Evolutionary conservation across 2,113 vertebrate genomes (phyloP).

Genomic region (Nerophis lumbriciformis): DNA sequence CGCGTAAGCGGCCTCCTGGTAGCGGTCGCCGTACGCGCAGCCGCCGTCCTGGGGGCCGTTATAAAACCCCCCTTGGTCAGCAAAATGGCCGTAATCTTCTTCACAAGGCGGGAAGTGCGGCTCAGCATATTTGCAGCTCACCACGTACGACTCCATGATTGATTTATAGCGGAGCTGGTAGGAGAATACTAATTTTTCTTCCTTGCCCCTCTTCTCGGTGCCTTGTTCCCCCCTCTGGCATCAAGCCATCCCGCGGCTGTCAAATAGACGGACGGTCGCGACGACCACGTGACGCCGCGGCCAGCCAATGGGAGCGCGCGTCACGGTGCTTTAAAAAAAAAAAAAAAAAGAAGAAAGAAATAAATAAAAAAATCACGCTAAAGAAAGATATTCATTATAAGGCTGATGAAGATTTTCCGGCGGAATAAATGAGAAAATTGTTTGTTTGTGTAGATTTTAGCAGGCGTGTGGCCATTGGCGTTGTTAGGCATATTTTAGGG

Average conservation of each 20-base stretch:
- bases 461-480: too few species aligned
- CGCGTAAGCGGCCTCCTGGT: slow-evolving; percentile 46
- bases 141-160: slow-evolving; percentile 72
- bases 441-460: slow-evolving; percentile 17
- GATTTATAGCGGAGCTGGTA: slow-evolving; percentile 69
- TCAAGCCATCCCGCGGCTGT: slow-evolving; percentile 69
- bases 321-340: neutral
- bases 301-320: slow-evolving; percentile 54
- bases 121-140: slow-evolving; percentile 73
- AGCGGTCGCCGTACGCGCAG: slow-evolving; percentile 48
- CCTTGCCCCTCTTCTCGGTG: slow-evolving; percentile 64
- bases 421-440: slow-evolving; percentile 21
- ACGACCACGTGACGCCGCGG: slow-evolving; percentile 56
- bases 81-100: slow-evolving; percentile 71
- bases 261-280: slow-evolving; percentile 68
- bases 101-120: slow-evolving; percentile 72
- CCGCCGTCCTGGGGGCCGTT: slow-evolving; percentile 62
- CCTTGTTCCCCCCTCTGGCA: slow-evolving; percentile 68
- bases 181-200: slow-evolving; percentile 74
- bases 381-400: slow-evolving; percentile 29
- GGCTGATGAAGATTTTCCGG: slow-evolving; percentile 45
- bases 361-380: neutral
- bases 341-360: too few species aligned
- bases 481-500: too few species aligned
- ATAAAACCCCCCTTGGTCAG: slow-evolving; percentile 66